phyloP scores from a whole-genome alignment of 2,888 invertebrate genomes.

The Odontothrips loti region DNA sequence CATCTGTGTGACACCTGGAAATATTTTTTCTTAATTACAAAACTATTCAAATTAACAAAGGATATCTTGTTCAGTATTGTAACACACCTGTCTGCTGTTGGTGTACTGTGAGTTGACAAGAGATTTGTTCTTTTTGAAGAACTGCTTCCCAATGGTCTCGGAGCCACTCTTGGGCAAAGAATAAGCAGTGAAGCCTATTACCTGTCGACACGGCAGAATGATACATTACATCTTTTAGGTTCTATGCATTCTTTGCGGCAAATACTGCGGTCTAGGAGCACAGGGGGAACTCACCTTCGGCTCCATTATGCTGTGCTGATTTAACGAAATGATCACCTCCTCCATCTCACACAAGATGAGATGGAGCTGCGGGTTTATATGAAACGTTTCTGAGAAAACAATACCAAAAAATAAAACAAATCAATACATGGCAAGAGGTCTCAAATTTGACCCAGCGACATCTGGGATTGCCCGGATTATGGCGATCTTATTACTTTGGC shows the following conservation, averaged over 20 bases:
- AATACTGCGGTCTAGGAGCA: not conserved
- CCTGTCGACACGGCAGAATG: conserved; percentile 43
- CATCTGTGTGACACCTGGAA: conserved; percentile 62
- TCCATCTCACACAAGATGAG: conserved; percentile 73
- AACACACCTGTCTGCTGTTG: conserved; percentile 76
- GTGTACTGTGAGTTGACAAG: conserved; percentile 86
- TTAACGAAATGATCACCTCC: conserved; percentile 77
- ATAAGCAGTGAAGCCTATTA: conserved; percentile 84
- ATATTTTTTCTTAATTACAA: too few relatives aligned
- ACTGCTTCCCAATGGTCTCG: conserved; percentile 72
- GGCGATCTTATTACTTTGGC: too few relatives aligned
- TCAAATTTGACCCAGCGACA: conserved; percentile 32
- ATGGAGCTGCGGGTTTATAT: conserved; percentile 87
- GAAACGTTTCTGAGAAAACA: conserved; percentile 70
- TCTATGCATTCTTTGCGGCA: not conserved
- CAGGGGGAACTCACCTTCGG: conserved; percentile 62
- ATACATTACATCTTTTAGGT: not conserved
- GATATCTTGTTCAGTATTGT: too few relatives aligned
- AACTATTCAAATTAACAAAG: not conserved
- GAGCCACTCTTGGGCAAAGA: conserved; percentile 63
- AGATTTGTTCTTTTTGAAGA: conserved; percentile 82
- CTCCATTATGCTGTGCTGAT: conserved; percentile 87
- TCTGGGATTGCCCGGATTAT: too few relatives aligned
- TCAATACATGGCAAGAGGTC: conserved; percentile 28
- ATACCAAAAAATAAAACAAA: conserved; percentile 32